Conservation (phyloP, 2,113 vertebrate species). For the Perca schrenkii region DNA sequence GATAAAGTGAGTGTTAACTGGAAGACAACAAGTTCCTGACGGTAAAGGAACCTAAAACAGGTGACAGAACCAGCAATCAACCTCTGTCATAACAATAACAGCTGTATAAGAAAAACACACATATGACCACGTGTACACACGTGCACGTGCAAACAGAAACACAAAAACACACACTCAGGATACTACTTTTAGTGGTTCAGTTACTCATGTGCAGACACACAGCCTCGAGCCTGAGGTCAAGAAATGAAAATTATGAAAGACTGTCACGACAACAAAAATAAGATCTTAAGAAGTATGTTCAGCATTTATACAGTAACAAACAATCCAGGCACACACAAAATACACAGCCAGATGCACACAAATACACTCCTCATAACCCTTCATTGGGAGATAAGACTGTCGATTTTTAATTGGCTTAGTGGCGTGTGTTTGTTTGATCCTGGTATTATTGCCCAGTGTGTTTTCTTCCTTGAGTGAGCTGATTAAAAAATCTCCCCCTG, state of each 20-base stretch:
- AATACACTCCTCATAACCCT: slow-evolving; percentile 16
- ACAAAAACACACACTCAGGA: background rate
- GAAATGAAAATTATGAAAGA: slow-evolving; percentile 24
- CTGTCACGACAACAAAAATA: slow-evolving; percentile 1
- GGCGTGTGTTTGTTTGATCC: slow-evolving; percentile 63
- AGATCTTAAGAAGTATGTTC: background rate
- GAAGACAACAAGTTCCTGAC: slow-evolving; percentile 39
- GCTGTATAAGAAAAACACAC: slow-evolving; percentile 40
- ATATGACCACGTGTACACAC: slow-evolving; percentile 8
- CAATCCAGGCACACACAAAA: slow-evolving; percentile 3
- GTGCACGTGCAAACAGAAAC: slow-evolving; percentile 21
- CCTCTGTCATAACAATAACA: slow-evolving; percentile 70
- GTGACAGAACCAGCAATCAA: slow-evolving; percentile 49
- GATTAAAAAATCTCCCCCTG: slow-evolving; percentile 68
- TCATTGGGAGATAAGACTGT: slow-evolving; percentile 51
- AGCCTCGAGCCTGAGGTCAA: slow-evolving; percentile 3
- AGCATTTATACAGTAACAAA: background rate
- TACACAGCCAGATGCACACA: background rate
- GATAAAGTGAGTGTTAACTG: slow-evolving; percentile 42
- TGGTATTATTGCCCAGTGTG: slow-evolving; percentile 51
- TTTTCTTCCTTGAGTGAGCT: slow-evolving; percentile 72
- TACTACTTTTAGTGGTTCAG: slow-evolving; percentile 11
- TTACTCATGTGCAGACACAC: slow-evolving; percentile 38
- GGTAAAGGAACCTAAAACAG: slow-evolving; percentile 60
- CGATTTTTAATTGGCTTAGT: slow-evolving; percentile 70